Base-by-base conservation (phyloP, 2,113 vertebrate species). In the Dromiciops gliroides region DNA sequence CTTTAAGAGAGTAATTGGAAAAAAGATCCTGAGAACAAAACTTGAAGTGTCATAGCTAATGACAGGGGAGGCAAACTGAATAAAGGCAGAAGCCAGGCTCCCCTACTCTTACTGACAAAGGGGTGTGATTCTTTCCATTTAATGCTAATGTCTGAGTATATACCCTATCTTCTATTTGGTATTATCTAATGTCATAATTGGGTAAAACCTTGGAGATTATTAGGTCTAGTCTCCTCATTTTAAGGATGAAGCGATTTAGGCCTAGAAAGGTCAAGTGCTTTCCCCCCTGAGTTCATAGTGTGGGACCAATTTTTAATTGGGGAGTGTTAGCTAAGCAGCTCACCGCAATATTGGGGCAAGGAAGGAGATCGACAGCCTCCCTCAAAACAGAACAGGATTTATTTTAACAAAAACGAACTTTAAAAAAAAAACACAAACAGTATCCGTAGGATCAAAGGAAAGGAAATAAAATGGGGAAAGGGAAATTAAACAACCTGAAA, bases 1-100 rank as follows among this genome's bases (percentile, higher is more conserved):
- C 12, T 31, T 67, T 90, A 60, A 56, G 92, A 94, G 94, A 90
- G 60, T 92, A 75, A 95, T 92, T 91, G 91, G 28, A 19, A 67
- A 90, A 90, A 89, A 31, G 56, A 48, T 88, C 67, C n/a, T 28
- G 3, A 16, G 44, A 89, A 94, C 28, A 75, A 91, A 49, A 92
- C 44, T 89, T 75, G 88, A 92, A 67, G 48, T 52, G 60, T 93
- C 50, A 88, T 37, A 48, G 90, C 48, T 3, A 50, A 0, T 2
- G 22, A 9, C 48, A 52, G 88, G 89, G 44, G 44, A 0, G 48
- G 52, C 26, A 0, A 50, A 83, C 51, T 25, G 3, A 23, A 4
- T 37, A 16, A 89, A 47, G 49, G 56, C 25, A 25, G 8, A 0
- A 50, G 49, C 50, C 53, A 89, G 95, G 52, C n/a, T 0, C 10